Percentiles rank a stretch among this genome's conserved stretches.
Evolutionary conservation across 2,113 vertebrate species (phyloP).

Genomic region (Shinisaurus crocodilurus): DNA sequence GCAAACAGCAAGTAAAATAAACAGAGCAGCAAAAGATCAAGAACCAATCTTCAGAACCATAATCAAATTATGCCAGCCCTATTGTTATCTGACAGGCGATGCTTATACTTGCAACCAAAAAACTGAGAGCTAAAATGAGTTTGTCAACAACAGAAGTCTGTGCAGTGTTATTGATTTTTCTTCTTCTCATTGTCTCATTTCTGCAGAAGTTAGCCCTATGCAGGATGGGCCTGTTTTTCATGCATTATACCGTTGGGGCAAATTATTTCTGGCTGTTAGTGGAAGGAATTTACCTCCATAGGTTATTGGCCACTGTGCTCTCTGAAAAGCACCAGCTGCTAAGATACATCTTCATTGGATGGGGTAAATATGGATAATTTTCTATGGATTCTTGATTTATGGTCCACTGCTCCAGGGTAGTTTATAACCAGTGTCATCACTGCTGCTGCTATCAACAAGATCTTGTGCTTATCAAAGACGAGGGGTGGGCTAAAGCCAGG

Average conservation of each 20-base stretch:
- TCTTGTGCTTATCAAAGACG: not conserved
- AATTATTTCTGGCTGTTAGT: slow-evolving; percentile 95
- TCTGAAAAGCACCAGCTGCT: slow-evolving; percentile 86
- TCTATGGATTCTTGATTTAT: not conserved
- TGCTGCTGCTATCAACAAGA: not conserved
- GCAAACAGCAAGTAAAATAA: not conserved
- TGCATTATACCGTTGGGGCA: slow-evolving; percentile 93
- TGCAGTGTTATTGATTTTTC: not conserved
- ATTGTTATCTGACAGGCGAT: not conserved
- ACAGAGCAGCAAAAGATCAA: not conserved
- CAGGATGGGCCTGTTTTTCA: slow-evolving; percentile 84
- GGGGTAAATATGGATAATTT: slow-evolving; percentile 81
- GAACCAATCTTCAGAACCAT: not conserved
- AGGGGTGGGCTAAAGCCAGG: not conserved
- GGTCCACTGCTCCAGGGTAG: not conserved
- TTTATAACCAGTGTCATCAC: not conserved
- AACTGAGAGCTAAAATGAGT: not conserved
- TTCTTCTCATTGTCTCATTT: not conserved
- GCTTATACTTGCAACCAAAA: not conserved
- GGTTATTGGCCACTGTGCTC: slow-evolving; percentile 84
- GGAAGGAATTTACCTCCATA: slow-evolving; percentile 93
- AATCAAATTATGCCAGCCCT: not conserved
- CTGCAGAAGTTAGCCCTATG: slow-evolving; percentile 81
- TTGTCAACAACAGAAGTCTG: not conserved
- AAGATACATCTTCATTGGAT: slow-evolving; percentile 89